phyloP scores from a whole-genome alignment of 2,888 invertebrate species.

The Amorpha juglandis region DNA sequence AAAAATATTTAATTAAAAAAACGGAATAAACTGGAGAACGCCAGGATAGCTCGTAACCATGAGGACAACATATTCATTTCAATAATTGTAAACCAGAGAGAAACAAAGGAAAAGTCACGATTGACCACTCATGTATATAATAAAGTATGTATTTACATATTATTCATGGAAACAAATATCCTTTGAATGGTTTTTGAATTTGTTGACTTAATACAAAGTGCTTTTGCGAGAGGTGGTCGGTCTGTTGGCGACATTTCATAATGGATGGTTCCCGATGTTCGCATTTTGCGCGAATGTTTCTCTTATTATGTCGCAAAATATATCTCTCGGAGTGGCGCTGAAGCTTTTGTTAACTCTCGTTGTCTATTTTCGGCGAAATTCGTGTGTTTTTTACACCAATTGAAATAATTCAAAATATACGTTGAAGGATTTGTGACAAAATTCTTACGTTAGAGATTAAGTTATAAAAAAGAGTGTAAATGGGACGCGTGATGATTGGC shows the following conservation, averaged over 20 bases:
- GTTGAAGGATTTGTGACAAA: background rate
- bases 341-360: constrained; percentile 43
- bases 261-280: constrained; percentile 64
- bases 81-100: constrained; percentile 30
- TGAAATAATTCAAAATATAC: constrained; percentile 7
- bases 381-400: constrained; percentile 34
- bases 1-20: background rate
- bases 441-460: background rate
- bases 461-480: background rate
- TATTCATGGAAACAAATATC: constrained; percentile 81
- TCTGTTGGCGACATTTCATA: constrained; percentile 67
- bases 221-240: constrained; percentile 72
- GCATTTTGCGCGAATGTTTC: constrained; percentile 70
- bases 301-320: constrained; percentile 65
- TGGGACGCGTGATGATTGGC: background rate
- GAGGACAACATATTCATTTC: constrained; percentile 25
- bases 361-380: constrained; percentile 31
- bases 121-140: constrained; percentile 53
- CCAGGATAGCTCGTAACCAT: background rate
- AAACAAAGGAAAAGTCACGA: constrained; percentile 38
- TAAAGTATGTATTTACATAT: constrained; percentile 77
- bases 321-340: constrained; percentile 46
- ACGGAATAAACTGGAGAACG: background rate
- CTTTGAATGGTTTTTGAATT: constrained; percentile 77
- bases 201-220: constrained; percentile 82